Conservation (phyloP, 1,140 invertebrate genomes). For the Drosophila burlai region DNA sequence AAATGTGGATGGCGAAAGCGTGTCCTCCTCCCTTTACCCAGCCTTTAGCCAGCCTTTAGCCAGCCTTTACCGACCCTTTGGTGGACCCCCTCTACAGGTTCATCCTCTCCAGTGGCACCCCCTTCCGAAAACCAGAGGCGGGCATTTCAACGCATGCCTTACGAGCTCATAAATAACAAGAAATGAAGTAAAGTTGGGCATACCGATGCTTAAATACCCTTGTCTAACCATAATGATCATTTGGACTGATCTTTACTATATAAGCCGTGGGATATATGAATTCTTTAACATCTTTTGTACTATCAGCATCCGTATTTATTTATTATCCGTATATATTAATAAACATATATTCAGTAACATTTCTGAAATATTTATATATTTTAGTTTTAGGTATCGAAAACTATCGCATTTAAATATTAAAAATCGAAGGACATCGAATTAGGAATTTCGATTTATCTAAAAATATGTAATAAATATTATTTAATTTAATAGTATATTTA, state of each 20-base stretch:
- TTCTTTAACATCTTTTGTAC: no score
- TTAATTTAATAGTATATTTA: neutral
- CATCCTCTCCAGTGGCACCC: conserved; percentile 4
- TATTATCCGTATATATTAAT: no score
- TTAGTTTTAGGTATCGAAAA: no score
- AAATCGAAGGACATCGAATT: no score
- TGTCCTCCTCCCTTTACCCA: conserved; percentile 41
- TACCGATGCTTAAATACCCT: conserved; percentile 2
- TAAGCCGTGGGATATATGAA: neutral
- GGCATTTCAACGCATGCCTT: conserved; percentile 72
- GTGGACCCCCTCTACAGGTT: neutral
- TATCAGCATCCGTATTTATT: neutral
- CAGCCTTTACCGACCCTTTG: conserved; percentile 16
- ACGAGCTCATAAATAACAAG: conserved; percentile 76
- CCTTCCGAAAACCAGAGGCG: conserved; percentile 4
- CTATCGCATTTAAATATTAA: no score
- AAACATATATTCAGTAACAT: no score
- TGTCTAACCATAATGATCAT: accelerated
- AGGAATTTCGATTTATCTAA: no score
- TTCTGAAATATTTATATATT: no score
- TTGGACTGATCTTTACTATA: neutral
- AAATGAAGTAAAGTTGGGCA: neutral
- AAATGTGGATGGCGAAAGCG: conserved; percentile 79
- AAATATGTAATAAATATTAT: neutral
- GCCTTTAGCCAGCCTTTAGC: neutral